Percentiles rank a stretch among this genome's conserved stretches.
Evolutionary conservation across 2,888 invertebrate genomes (phyloP).

Genomic region (Ophion ventricosus): DNA sequence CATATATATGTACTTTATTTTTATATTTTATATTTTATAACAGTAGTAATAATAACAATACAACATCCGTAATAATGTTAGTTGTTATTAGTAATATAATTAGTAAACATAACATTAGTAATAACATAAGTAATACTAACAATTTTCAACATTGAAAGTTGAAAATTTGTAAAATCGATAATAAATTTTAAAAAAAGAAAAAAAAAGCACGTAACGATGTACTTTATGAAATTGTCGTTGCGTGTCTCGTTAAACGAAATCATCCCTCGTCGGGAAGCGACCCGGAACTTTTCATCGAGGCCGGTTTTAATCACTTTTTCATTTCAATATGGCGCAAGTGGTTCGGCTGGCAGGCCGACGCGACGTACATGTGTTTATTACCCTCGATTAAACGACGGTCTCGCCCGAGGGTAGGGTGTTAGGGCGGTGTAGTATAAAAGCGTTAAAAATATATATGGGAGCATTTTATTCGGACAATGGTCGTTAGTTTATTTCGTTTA

Average conservation of each 20-base stretch:
- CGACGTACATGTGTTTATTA: slow-evolving; percentile 37
- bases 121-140: too few species aligned
- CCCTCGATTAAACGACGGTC: slow-evolving; percentile 48
- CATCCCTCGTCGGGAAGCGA: slow-evolving; percentile 1
- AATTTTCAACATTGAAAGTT: neutral
- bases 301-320: slow-evolving; percentile 49
- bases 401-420: neutral
- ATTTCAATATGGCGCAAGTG: slow-evolving; percentile 38
- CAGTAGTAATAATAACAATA: too few species aligned
- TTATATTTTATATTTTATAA: too few species aligned
- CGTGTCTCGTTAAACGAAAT: slow-evolving; percentile 31
- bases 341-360: neutral
- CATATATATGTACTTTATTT: too few species aligned
- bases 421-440: slow-evolving; percentile 4
- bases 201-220: neutral
- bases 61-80: too few species aligned
- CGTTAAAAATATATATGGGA: slow-evolving; percentile 27
- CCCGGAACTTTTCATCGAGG: slow-evolving; percentile 39
- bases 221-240: slow-evolving; percentile 5
- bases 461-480: slow-evolving; percentile 21
- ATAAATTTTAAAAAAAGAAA: neutral
- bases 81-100: too few species aligned
- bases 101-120: too few species aligned
- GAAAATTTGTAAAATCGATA: neutral
- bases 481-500: slow-evolving; percentile 48